Evolutionary conservation across 1,140 invertebrate species (phyloP).

Genomic region (Drosophila equinoxialis): DNA sequence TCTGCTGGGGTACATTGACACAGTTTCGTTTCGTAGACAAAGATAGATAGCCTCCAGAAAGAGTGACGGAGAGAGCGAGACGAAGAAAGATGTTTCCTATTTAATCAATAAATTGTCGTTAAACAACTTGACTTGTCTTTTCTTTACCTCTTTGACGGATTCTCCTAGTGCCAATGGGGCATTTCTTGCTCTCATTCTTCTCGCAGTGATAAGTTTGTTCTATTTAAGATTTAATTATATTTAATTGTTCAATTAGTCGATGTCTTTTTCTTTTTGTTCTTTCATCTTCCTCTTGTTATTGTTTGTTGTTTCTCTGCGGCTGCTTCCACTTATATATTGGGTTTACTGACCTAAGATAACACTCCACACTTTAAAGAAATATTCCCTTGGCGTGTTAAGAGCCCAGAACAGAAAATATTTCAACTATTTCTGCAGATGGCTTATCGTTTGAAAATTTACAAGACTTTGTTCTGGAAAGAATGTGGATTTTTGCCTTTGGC

Average conservation of each 20-base stretch:
- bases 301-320: background rate
- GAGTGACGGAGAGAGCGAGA: conserved; percentile 14
- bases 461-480: conserved; percentile 31
- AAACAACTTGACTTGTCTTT: conserved; percentile 31
- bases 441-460: conserved; percentile 60
- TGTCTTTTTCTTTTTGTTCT: background rate
- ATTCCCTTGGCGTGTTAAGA: conserved; percentile 54
- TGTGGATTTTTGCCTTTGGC: conserved; percentile 25
- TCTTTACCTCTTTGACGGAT: conserved; percentile 26
- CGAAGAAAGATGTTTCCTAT: conserved; percentile 24
- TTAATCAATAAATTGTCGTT: conserved; percentile 62
- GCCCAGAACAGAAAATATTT: conserved; percentile 52
- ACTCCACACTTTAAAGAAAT: conserved; percentile 25
- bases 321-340: background rate
- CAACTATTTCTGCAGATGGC: conserved; percentile 50
- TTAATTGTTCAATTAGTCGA: conserved; percentile 72
- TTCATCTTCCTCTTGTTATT: background rate
- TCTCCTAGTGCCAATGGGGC: conserved; percentile 49
- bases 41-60: background rate
- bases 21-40: conserved; percentile 47
- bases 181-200: conserved; percentile 45
- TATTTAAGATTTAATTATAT: conserved; percentile 50
- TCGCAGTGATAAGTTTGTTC: conserved; percentile 38
- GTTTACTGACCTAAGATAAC: conserved; percentile 54
- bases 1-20: conserved; percentile 67